phyloP scores from a whole-genome alignment of 1,140 invertebrate species.

The Zelostemma sp. region DNA sequence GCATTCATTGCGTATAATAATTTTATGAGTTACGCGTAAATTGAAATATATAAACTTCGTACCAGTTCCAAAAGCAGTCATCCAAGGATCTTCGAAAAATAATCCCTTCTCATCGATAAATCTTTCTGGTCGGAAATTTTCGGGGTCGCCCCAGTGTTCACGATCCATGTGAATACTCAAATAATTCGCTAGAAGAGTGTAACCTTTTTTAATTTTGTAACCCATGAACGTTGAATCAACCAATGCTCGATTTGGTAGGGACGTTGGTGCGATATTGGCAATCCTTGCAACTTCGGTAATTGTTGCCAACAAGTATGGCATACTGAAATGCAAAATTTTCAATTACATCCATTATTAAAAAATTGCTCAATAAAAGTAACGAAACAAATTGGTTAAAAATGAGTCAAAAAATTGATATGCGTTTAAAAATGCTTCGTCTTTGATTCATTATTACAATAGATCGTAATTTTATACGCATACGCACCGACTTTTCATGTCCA shows the following conservation, averaged over 20 bases:
- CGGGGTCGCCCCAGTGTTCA: conserved; percentile 72
- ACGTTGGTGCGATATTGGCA: conserved; percentile 67
- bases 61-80: conserved; percentile 72
- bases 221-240: conserved; percentile 63
- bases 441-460: not conserved
- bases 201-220: conserved; percentile 69
- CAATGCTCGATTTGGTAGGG: conserved; percentile 63
- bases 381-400: conserved; percentile 5
- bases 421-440: no score
- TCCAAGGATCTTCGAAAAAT: conserved; percentile 66
- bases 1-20: conserved; percentile 2
- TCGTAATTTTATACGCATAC: not conserved
- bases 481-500: conserved; percentile 34
- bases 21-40: conserved; percentile 1
- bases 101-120: conserved; percentile 71
- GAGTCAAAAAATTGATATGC: no score
- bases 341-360: not conserved
- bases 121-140: conserved; percentile 73
- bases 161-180: conserved; percentile 65
- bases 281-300: conserved; percentile 68
- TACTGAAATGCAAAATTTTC: conserved; percentile 38
- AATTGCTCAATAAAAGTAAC: conserved; percentile 2
- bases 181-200: conserved; percentile 61
- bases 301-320: conserved; percentile 70
- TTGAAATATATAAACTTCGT: conserved; percentile 18